phyloP scores from a whole-genome alignment of 2,113 vertebrate species.

The Morone chrysops region DNA sequence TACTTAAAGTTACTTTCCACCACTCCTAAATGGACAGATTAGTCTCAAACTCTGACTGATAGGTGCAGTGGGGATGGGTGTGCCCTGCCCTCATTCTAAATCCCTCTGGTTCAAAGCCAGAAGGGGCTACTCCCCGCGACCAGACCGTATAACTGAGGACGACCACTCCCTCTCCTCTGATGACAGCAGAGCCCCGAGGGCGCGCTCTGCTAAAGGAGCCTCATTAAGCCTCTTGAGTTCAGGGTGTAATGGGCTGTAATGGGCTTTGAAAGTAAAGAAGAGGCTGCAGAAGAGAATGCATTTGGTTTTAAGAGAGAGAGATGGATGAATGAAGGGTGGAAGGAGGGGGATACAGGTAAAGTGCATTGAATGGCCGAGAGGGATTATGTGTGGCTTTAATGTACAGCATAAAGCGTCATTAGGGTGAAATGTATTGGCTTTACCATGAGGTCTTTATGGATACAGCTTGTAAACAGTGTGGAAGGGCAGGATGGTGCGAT shows the following conservation, averaged over 20 bases:
- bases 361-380: background rate
- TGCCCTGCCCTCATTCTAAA: conserved; percentile 7
- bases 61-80: conserved; percentile 19
- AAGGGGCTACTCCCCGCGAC: conserved; percentile 14
- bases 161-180: conserved; percentile 55
- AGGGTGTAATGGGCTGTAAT: conserved; percentile 46
- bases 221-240: conserved; percentile 50
- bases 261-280: conserved; percentile 43
- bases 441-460: background rate
- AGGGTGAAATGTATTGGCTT: background rate
- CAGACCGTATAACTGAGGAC: conserved; percentile 32
- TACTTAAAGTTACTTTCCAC: background rate
- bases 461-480: conserved; percentile 7
- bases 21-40: background rate
- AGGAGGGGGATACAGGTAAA: conserved; percentile 4
- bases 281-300: conserved; percentile 16
- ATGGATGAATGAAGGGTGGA: conserved; percentile 2
- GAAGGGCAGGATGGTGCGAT: conserved; percentile 6
- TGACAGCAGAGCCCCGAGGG: conserved; percentile 44
- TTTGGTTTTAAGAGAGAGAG: conserved; percentile 13
- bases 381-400: background rate
- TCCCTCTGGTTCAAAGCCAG: conserved; percentile 39
- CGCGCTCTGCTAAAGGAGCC: conserved; percentile 27
- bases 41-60: background rate
- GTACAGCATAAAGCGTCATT: background rate